Evolutionary conservation across 2,888 invertebrate species (phyloP).

Genomic region (Melipona bicolor): DNA sequence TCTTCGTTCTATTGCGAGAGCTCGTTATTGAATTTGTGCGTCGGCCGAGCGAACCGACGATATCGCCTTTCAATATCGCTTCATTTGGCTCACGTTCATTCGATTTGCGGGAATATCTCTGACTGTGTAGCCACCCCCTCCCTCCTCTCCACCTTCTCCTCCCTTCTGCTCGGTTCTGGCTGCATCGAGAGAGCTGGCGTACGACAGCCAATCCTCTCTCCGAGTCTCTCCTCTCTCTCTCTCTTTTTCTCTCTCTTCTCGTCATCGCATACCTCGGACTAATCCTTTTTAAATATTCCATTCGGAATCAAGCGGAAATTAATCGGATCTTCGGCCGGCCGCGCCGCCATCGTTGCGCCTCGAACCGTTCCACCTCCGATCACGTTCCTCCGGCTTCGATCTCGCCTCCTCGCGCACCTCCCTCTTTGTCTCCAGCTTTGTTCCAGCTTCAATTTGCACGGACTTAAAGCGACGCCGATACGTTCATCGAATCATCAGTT

Average conservation of each 20-base stretch:
- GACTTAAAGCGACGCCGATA: conserved; percentile 46
- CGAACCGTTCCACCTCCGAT: conserved; percentile 3
- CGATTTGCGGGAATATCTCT: conserved; percentile 76
- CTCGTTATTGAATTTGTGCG: conserved; percentile 78
- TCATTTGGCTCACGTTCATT: conserved; percentile 78
- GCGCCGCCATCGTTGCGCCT: conserved; percentile 5
- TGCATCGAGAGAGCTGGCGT: conserved; percentile 14
- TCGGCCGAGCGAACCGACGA: conserved; percentile 72
- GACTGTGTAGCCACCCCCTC: conserved; percentile 61
- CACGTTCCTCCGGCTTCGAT: not conserved
- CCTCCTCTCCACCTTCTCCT: not conserved
- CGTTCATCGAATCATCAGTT: conserved; percentile 50
- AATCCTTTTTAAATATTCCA: conserved; percentile 76
- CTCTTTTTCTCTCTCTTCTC: conserved; percentile 10
- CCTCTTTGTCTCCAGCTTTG: conserved; percentile 19
- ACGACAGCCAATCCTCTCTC: conserved; percentile 45
- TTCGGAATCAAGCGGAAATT: conserved; percentile 74
- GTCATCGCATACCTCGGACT: conserved; percentile 62
- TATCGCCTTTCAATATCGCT: conserved; percentile 79
- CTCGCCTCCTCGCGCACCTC: not conserved
- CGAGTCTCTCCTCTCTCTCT: too few relatives aligned
- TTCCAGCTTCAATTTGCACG: conserved; percentile 46
- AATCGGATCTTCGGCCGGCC: conserved; percentile 68
- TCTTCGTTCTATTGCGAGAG: conserved; percentile 67
- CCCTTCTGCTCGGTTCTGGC: not conserved